Base-by-base conservation (phyloP, 2,113 vertebrate species). In the Alexandromys fortis region DNA sequence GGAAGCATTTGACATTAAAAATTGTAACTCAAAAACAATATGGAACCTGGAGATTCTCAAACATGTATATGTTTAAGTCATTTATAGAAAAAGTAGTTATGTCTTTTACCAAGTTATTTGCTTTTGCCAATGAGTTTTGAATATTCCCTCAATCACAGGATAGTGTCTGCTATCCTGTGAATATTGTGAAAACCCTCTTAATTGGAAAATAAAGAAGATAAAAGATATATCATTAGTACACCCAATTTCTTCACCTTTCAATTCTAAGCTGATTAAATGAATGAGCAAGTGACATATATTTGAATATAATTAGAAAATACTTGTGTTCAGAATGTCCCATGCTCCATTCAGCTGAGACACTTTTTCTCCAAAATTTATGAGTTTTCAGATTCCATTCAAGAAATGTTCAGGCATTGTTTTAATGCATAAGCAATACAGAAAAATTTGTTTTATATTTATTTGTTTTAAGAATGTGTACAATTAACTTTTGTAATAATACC, bases 321-420 rank as follows among this genome's bases (percentile, higher is more conserved):
- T 93, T 14, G 10, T 93, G 3, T 35, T 52, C 14, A 79, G 77
- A 2, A 63, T 68, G 4, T 0, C 12, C 26, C 89, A 88, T 67
- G 52, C 67, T 81, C 12, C 7, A 33, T 86, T 30, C 21, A 33
- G 75, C 14, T 47, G 21, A 90, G 30, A 55, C 75, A 35, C 35
- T 73, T 70, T 85, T 49, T 78, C 38, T 92, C 82, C 86, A 52
- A 81, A 2, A 14, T 70, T 76, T 45, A 87, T 33, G 3, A 82
- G 6, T 76, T 88, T 95, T n/a, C 12, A 92, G 90, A 83, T 89
- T 91, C 86, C n/a, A 75, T 75, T 92, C 6, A 76, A 79, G 22
- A 93, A 83, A 13, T 42, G 0, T 16, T 63, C 47, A 82, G 26
- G 14, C 10, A 58, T 65, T 61, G 5, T 70, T 47, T 81, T 35